These are phyloP conservation scores for Pristionchus pacificus DNA, from an alignment of 1,140 invertebrate genomes.

Conservation along the genomic window DNA sequence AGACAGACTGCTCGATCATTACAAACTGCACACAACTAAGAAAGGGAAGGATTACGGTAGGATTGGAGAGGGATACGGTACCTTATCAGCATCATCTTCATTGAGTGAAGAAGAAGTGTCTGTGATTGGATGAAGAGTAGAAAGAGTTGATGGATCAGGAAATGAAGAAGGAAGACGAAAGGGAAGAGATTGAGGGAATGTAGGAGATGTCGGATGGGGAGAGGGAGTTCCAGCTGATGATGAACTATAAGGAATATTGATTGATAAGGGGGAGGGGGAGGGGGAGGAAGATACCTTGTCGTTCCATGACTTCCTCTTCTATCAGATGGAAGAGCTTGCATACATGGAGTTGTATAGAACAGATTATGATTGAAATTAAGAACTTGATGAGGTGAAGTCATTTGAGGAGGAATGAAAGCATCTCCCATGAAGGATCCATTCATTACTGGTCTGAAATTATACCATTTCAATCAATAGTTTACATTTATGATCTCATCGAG, in stretches of 20 bases:
- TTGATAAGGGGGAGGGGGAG: neutral
- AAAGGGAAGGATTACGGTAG: neutral
- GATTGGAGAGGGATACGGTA: too few relatives aligned
- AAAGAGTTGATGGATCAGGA: neutral
- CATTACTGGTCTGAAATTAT: neutral
- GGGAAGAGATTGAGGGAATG: neutral
- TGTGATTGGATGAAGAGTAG: neutral
- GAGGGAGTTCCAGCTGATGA: neutral
- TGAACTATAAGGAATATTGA: neutral
- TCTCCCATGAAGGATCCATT: neutral
- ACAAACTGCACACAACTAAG: constrained; percentile 87
- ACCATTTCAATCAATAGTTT: too few relatives aligned
- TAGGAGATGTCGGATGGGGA: neutral
- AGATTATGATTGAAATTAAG: neutral
- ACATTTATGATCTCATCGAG: too few relatives aligned
- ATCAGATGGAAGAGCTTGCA: neutral
- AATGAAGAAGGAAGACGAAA: neutral
- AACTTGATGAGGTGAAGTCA: neutral
- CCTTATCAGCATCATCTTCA: neutral
- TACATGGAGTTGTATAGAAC: neutral
- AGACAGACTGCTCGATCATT: constrained; percentile 96
- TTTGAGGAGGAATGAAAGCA: neutral
- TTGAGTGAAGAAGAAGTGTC: neutral
- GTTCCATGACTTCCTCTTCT: constrained; percentile 1
- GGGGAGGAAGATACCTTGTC: neutral